Base-by-base conservation (phyloP, 2,113 vertebrate species). In the Spea multiplicata region DNA sequence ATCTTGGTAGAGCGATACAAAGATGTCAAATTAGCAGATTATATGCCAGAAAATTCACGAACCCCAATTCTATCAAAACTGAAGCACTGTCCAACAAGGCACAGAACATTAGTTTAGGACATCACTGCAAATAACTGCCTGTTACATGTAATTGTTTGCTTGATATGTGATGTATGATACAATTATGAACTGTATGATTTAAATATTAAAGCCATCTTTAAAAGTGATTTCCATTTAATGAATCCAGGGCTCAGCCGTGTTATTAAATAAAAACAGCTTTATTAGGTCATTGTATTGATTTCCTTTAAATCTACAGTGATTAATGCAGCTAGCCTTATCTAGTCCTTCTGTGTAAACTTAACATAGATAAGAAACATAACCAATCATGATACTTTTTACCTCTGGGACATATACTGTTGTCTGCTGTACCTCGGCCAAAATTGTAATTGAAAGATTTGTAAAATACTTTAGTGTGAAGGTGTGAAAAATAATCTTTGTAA, bases 221-320 rank as follows among this genome's bases (percentile, higher is more conserved):
- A 59, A 59, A 8, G 9, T 59, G 5, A 14, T 50, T 70, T 70
- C 5, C 4, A 68, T 47, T 68, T 68, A n/a, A 3, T 47, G 12
- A 46, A 46, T 68, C 44, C 44, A 47, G 67, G 3, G 45, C 47
- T 16, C 47, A 50, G 47, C 9, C 69, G 10, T 53, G 50, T 71
- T 71, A 53, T 71, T 71, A 71, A 55, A 53, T 30, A 17, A 8
- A 12, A 53, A 53, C 44, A 17, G 44, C 69, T 71, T 71, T 71
- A 53, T 71, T 71, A 71, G 69, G 69, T 17, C 50, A 53, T 53
- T 8, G 53, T 49, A 71, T 71, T 71, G 69, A 71, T 71, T 71
- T 71, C 49, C 7, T 17, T 53, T 71, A 30, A 5, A 71, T 53
- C 53, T 71, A 5, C 49, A 16, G 6, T 71, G 67, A 48, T 71